Conservation (phyloP, 2,113 vertebrate genomes). For the Trinectes maculatus region DNA sequence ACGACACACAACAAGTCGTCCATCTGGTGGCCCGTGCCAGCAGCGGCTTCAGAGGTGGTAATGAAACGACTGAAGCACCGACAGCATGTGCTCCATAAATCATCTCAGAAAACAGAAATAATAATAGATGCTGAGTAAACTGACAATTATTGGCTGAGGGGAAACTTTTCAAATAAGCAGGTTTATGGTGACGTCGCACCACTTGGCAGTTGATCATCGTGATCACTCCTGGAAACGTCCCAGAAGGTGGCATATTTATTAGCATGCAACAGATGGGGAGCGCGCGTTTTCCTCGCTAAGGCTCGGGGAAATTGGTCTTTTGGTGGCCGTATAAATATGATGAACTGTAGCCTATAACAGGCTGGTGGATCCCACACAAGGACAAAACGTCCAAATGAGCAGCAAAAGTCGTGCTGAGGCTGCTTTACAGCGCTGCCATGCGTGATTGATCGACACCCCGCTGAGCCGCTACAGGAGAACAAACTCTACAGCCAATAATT, state of each 20-base stretch:
- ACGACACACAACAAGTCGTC: constrained; percentile 53
- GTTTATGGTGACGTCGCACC: constrained; percentile 95
- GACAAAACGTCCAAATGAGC: constrained; percentile 92
- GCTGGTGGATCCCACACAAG: constrained; percentile 84
- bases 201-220: constrained; percentile 99
- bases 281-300: constrained; percentile 96
- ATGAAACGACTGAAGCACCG: constrained; percentile 46
- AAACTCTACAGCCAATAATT: constrained; percentile 89
- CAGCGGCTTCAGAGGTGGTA: constrained; percentile 49
- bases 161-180: constrained; percentile 74
- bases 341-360: constrained; percentile 87
- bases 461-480: constrained; percentile 87
- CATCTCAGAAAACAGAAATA: constrained; percentile 42
- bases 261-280: constrained; percentile 96
- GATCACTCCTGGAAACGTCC: constrained; percentile 95
- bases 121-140: constrained; percentile 66
- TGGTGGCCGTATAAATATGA: constrained; percentile 99
- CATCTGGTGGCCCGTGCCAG: constrained; percentile 19
- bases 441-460: constrained; percentile 94
- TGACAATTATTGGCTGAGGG: constrained; percentile 72
- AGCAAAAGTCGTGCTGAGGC: constrained; percentile 78
- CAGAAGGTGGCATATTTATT: constrained; percentile 98
- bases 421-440: constrained; percentile 82
- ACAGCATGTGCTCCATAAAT: constrained; percentile 50
- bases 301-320: constrained; percentile 98